Evolutionary conservation across 2,888 invertebrate species (phyloP).

Genomic region (Lochmaea crataegi): DNA sequence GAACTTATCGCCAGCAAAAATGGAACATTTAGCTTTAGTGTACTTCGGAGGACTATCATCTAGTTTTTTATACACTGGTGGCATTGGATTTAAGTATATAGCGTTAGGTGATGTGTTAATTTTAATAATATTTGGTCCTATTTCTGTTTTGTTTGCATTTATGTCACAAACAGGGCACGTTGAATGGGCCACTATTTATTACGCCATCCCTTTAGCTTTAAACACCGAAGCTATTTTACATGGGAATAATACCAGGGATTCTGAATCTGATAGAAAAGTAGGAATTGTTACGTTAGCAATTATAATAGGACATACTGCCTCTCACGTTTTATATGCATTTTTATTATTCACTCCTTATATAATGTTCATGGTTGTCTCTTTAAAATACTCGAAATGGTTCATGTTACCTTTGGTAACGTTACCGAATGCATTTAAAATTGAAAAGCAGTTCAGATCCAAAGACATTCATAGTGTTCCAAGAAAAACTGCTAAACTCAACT

Average conservation of each 20-base stretch:
- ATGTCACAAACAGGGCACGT: conserved; percentile 92
- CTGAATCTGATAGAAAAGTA: conserved; percentile 87
- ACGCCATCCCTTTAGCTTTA: conserved; percentile 92
- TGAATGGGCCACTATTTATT: conserved; percentile 92
- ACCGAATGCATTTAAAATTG: conserved; percentile 89
- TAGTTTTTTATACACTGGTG: conserved; percentile 96
- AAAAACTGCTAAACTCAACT: conserved; percentile 89
- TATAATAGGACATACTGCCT: conserved; percentile 89
- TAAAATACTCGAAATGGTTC: conserved; percentile 90
- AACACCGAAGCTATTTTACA: conserved; percentile 96
- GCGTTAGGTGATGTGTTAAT: conserved; percentile 94
- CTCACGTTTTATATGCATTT: conserved; percentile 90
- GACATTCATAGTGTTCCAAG: conserved; percentile 86
- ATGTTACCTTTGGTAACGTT: conserved; percentile 88
- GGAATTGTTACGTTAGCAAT: conserved; percentile 97
- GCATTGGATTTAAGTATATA: conserved; percentile 95
- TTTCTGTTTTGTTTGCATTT: conserved; percentile 93
- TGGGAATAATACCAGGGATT: conserved; percentile 93
- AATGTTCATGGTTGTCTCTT: conserved; percentile 85
- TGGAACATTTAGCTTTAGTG: conserved; percentile 94
- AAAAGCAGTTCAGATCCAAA: conserved; percentile 85
- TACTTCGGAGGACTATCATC: conserved; percentile 96
- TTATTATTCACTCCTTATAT: conserved; percentile 92
- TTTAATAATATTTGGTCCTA: conserved; percentile 92
- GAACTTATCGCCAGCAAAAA: conserved; percentile 84